These are phyloP conservation scores for Sciurus niger DNA, from an alignment of 2,113 vertebrate species.

Conservation along the genomic window DNA sequence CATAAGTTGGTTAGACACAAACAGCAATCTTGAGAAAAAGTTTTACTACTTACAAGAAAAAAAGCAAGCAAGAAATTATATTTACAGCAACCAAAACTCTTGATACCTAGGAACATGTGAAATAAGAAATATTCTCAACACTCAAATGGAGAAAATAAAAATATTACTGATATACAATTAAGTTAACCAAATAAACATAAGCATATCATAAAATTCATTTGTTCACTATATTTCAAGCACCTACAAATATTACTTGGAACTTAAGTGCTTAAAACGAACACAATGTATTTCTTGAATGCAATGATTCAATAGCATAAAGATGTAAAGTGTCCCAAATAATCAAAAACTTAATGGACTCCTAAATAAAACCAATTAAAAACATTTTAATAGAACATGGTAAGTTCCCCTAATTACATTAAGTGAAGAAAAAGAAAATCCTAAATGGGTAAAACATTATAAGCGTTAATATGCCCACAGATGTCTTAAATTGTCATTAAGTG, in stretches of 20 bases:
- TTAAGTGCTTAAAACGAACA: not conserved
- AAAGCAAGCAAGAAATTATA: not conserved
- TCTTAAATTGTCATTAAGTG: not conserved
- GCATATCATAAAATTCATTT: not conserved
- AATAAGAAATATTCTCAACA: constrained; percentile 44
- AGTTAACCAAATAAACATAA: not conserved
- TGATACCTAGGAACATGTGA: constrained; percentile 4
- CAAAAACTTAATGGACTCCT: constrained; percentile 39
- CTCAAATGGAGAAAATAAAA: constrained; percentile 25
- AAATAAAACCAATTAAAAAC: constrained; percentile 56
- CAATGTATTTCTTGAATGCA: constrained; percentile 3
- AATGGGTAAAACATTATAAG: constrained; percentile 21
- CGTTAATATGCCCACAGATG: not conserved
- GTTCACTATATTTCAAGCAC: constrained; percentile 7
- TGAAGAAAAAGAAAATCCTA: not conserved
- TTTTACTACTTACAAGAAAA: constrained; percentile 7
- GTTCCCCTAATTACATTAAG: not conserved
- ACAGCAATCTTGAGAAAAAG: not conserved
- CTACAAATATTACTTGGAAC: not conserved
- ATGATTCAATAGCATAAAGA: constrained; percentile 19
- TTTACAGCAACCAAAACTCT: constrained; percentile 35
- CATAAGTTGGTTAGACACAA: not conserved
- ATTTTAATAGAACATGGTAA: not conserved
- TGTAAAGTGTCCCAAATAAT: constrained; percentile 16
- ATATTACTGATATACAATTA: not conserved